Percentiles rank a stretch among this genome's conserved stretches.
phyloP scores from a whole-genome alignment of 2,888 invertebrate genomes.

The Barypeithes pellucidus region DNA sequence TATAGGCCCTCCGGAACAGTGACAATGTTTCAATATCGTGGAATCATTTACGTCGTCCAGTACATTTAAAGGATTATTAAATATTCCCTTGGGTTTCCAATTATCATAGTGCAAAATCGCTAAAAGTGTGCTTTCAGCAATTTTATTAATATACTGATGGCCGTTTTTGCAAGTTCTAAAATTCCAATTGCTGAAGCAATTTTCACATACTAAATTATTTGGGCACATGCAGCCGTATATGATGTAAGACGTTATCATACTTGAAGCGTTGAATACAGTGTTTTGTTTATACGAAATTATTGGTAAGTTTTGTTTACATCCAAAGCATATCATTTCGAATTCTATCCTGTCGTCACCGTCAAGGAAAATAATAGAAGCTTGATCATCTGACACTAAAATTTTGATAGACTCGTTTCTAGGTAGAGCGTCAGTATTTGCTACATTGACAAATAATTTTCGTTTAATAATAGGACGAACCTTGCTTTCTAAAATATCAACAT shows the following conservation, averaged over 20 bases:
- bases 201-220: slow-evolving; percentile 1
- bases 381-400: slow-evolving; percentile 8
- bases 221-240: not conserved
- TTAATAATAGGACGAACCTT: not conserved
- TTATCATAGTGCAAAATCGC: not conserved
- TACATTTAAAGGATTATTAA: not conserved
- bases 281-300: not conserved
- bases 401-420: not conserved
- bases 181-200: not conserved
- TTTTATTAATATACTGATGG: not conserved
- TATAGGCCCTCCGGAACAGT: not conserved
- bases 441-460: not conserved
- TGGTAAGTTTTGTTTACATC: not conserved
- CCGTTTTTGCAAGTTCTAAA: not conserved
- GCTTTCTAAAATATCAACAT: not conserved
- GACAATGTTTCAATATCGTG: not conserved
- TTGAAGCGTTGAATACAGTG: not conserved
- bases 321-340: slow-evolving; percentile 6
- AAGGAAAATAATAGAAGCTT: not conserved
- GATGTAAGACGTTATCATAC: not conserved
- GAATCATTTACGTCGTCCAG: not conserved
- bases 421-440: not conserved
- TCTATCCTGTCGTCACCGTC: not conserved
- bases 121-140: not conserved
- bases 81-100: not conserved